These are phyloP conservation scores for Pseudorectes ferrugineus DNA, from an alignment of 2,113 vertebrate genomes.

Conservation along the genomic window DNA sequence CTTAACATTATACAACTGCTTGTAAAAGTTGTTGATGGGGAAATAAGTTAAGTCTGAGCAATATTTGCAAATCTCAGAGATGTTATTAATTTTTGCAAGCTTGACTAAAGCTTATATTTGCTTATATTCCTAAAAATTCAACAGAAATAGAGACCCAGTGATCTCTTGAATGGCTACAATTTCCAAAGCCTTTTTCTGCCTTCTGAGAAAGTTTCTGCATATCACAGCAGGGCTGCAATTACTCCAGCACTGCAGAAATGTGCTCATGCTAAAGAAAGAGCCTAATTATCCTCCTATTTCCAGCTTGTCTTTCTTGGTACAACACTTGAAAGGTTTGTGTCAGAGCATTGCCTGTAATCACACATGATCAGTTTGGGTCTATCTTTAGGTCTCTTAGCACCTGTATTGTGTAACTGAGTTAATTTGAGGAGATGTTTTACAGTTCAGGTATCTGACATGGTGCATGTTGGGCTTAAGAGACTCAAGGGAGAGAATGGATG, in stretches of 20 bases:
- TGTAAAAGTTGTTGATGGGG: neutral
- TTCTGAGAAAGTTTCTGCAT: neutral
- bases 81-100: neutral
- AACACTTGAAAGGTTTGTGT: neutral
- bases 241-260: neutral
- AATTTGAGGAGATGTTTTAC: neutral
- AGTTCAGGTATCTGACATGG: neutral
- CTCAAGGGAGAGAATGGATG: neutral
- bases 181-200: neutral
- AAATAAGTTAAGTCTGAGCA: neutral
- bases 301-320: neutral
- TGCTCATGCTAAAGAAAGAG: conserved; percentile 19
- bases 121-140: neutral
- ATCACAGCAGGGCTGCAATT: neutral
- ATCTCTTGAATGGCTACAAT: neutral
- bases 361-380: neutral
- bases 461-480: neutral
- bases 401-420: neutral
- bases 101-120: neutral
- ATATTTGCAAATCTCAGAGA: neutral
- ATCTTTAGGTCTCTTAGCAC: neutral
- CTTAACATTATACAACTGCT: neutral
- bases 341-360: neutral
- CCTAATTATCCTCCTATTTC: conserved; percentile 23
- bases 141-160: neutral